Evolutionary conservation across 2,888 invertebrate genomes (phyloP).

Genomic region (Meiosimyza platycephala): DNA sequence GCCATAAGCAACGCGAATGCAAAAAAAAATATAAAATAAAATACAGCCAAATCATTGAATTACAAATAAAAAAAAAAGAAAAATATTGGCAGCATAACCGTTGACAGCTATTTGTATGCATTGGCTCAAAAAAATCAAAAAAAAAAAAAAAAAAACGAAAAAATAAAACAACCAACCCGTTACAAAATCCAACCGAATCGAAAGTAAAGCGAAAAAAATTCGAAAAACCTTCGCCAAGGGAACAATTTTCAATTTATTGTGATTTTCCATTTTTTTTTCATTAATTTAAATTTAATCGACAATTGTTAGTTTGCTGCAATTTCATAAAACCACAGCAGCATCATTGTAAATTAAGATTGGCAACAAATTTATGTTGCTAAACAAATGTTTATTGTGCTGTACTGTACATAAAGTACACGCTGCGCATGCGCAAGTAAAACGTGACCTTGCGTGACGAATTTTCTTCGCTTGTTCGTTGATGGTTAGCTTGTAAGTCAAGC

Average conservation of each 20-base stretch:
- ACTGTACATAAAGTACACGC: no score
- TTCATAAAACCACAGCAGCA: neutral
- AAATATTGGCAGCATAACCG: slow-evolving; percentile 40
- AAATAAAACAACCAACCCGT: neutral
- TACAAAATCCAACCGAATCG: slow-evolving; percentile 2
- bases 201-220: slow-evolving; percentile 10
- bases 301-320: neutral
- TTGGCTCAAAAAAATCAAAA: neutral
- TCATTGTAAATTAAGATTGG: no score
- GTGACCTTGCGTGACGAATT: no score
- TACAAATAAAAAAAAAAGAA: slow-evolving; percentile 40
- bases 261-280: neutral
- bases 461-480: no score
- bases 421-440: no score
- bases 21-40: neutral
- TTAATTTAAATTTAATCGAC: slow-evolving; percentile 1
- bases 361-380: no score
- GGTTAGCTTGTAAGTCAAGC: no score
- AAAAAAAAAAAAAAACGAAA: no score
- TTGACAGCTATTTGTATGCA: slow-evolving; percentile 56
- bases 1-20: slow-evolving; percentile 1
- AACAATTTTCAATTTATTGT: slow-evolving; percentile 1
- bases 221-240: neutral
- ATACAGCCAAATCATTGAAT: slow-evolving; percentile 42
- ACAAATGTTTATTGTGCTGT: no score